Conservation (phyloP, 1,140 invertebrate species). For the Leptonema lineaticorne region DNA sequence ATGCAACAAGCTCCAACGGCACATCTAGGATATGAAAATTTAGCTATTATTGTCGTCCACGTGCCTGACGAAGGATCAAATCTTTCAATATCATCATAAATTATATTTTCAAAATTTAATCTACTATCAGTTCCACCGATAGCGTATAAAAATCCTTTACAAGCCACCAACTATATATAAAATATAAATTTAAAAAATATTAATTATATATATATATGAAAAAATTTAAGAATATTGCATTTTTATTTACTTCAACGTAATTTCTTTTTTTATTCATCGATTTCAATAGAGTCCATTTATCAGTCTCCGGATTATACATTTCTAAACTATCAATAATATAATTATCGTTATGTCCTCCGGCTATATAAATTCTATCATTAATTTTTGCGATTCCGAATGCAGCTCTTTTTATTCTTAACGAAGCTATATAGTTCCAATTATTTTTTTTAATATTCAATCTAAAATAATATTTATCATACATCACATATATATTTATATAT, state of each 20-base stretch:
- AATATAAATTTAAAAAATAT: too few species aligned
- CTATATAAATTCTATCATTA: neutral
- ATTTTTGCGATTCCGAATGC: neutral
- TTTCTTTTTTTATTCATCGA: neutral
- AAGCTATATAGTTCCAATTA: neutral
- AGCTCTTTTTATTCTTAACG: neutral
- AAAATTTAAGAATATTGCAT: neutral
- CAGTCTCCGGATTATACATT: neutral
- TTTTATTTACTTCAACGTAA: neutral
- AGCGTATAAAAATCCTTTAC: neutral
- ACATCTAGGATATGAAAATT: neutral
- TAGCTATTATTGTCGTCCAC: neutral
- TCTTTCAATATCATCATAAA: neutral
- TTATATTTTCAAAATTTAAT: neutral
- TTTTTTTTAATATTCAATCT: neutral
- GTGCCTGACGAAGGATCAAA: neutral
- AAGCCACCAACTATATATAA: neutral
- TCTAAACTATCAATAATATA: neutral
- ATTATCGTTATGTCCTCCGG: neutral
- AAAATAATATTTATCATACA: neutral
- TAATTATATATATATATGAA: too few species aligned
- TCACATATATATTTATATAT: neutral
- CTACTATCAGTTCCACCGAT: neutral
- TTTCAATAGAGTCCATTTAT: neutral
- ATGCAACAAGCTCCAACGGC: neutral